Percentiles rank a stretch among this genome's conserved stretches.
Evolutionary conservation across 64 coral and sea anemone species (phyloP).

Genomic region (Montipora efflorescens): DNA sequence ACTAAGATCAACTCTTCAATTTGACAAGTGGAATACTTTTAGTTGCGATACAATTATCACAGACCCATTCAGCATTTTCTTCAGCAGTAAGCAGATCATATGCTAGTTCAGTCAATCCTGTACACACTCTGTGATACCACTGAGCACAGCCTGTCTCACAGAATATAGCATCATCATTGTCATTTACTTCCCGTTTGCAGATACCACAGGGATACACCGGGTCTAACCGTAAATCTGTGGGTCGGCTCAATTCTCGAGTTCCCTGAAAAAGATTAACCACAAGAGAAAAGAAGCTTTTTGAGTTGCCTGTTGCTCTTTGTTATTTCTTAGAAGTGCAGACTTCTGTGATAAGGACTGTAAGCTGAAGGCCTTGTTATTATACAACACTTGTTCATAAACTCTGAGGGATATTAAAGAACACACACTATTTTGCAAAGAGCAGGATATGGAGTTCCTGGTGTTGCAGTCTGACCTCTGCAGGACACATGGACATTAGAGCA

Average conservation of each 20-base stretch:
- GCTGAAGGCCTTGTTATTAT: too few relatives aligned
- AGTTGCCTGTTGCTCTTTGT: neutral
- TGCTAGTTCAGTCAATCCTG: conserved; percentile 88
- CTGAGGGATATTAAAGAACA: too few relatives aligned
- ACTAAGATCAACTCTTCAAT: conserved; percentile 63
- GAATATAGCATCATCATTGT: conserved; percentile 97
- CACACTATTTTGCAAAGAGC: too few relatives aligned
- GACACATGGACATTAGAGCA: too few relatives aligned
- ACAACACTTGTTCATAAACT: too few relatives aligned
- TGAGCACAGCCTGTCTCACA: conserved; percentile 97
- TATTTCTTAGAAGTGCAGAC: too few relatives aligned
- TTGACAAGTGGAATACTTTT: conserved; percentile 97
- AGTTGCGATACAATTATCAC: conserved; percentile 88
- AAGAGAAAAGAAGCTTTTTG: too few relatives aligned
- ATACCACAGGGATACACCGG: conserved; percentile 92
- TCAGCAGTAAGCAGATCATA: conserved; percentile 90
- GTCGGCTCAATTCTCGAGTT: conserved; percentile 39
- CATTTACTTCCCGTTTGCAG: conserved; percentile 92
- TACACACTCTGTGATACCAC: conserved; percentile 97
- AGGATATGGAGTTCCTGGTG: too few relatives aligned
- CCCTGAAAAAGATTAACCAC: neutral
- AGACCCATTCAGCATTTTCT: conserved; percentile 96
- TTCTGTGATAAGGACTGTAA: too few relatives aligned
- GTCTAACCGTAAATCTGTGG: conserved; percentile 23
- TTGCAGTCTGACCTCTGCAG: too few relatives aligned